phyloP scores from a whole-genome alignment of 2,888 invertebrate genomes.

The Ophion costatus region DNA sequence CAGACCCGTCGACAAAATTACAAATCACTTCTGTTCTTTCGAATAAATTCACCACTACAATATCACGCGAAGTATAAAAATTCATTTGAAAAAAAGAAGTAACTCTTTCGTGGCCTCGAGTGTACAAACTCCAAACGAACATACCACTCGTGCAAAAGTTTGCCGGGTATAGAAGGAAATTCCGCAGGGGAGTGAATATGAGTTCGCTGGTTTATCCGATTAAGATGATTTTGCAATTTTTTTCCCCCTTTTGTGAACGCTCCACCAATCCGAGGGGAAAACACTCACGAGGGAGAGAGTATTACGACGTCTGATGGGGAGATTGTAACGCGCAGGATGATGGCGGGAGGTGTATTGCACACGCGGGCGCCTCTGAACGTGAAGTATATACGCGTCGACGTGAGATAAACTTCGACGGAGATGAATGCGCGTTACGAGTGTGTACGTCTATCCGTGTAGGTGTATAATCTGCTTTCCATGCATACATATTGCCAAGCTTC shows the following conservation, averaged over 20 bases:
- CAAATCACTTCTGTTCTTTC: too few species aligned
- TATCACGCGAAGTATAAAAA: too few species aligned
- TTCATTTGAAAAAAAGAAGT: too few species aligned
- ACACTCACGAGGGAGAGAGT: not conserved
- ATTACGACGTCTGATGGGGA: too few species aligned
- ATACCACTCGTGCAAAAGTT: too few species aligned
- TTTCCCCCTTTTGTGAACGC: not conserved
- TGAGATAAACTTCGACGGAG: constrained; percentile 32
- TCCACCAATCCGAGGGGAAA: not conserved
- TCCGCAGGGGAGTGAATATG: too few species aligned
- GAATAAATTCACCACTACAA: too few species aligned
- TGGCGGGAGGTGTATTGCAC: not conserved
- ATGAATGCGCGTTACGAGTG: constrained; percentile 20
- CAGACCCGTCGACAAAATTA: too few species aligned
- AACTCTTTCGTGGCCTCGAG: too few species aligned
- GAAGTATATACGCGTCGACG: constrained; percentile 31
- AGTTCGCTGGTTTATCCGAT: not conserved
- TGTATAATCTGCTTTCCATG: constrained; percentile 2
- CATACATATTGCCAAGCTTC: constrained; percentile 2
- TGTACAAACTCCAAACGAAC: too few species aligned
- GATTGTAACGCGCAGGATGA: not conserved
- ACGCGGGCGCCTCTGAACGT: constrained; percentile 3
- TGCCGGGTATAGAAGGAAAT: too few species aligned
- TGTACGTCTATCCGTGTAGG: not conserved
- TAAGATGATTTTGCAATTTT: not conserved